Evolutionary conservation across 2,888 invertebrate genomes (phyloP), one percentile per base, ranked within the genome.

Genomic region (Nymphalis c-album): DNA sequence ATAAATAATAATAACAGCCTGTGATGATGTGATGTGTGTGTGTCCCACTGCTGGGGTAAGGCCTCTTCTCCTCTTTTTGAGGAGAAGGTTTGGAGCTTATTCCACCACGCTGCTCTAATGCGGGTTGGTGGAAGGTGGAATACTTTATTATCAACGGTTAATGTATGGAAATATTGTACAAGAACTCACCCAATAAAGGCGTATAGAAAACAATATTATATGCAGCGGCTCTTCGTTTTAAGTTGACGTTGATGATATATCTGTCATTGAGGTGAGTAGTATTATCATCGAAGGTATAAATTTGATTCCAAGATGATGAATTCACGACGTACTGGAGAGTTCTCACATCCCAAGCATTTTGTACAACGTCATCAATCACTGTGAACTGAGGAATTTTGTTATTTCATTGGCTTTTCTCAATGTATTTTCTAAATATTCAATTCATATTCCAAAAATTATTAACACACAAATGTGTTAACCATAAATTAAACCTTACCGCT

Each of bases 161-260:
- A 40, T 51, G 13, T 22, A 20, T 22, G 2, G 4, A 20, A 51
- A 26, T 17, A 5, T 26, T 53, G 17, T 6, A 26, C 8, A 26
- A 31, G 17, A 17, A 26, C 78, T 82, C 80, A 92, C 92, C 88
- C n/a, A 87, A 50, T 2, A 92, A 76, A 0, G 92, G 92, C 0
- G 90, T 88, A 72, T 92, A 91, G 63, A 91, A 88, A 0, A 85
- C 88, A 17, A 90, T 82, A 59, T 87, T 88, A 63, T 87, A 86
- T 1, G 84, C 73, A 0, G 80, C 78, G 0, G 90, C 85, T 2
- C 67, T 76, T 65, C 92, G 84, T 67, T 73, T 82, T 63, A 92
- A 58, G 1, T 69, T 46, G 0, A 92, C 31, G 3, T 71, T 78
- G 3, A 91, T 77, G 1, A 86, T 57, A 0, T 85, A 72, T 62